A percentile compares a stretch with the other conserved stretches of the same genome.
phyloP scores from a whole-genome alignment of 2,113 vertebrate genomes.

The Puma concolor region DNA sequence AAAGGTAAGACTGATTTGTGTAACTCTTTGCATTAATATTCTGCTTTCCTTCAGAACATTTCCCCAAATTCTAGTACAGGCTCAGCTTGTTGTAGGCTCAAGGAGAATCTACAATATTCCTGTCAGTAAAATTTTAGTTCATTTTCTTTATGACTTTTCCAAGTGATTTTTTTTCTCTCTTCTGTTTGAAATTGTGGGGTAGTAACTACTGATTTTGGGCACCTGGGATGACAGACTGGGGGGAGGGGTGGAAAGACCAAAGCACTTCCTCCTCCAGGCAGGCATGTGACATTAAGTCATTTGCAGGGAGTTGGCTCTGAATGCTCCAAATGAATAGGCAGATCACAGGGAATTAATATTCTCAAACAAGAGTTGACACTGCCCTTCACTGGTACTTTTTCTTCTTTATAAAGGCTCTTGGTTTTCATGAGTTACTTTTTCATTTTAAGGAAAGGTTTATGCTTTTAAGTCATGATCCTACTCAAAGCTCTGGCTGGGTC shows the following conservation, averaged over 20 bases:
- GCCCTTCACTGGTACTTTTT: not conserved
- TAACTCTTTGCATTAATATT: not conserved
- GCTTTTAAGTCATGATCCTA: not conserved
- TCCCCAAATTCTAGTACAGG: not conserved
- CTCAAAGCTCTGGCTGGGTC: not conserved
- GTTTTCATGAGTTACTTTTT: not conserved
- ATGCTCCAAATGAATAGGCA: not conserved
- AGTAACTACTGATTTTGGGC: not conserved
- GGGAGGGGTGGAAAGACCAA: not conserved
- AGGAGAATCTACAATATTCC: not conserved
- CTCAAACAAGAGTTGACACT: not conserved
- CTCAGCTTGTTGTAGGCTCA: not conserved
- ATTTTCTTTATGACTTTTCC: not conserved
- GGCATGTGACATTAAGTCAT: not conserved
- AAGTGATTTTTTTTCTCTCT: not conserved
- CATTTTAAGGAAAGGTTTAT: conserved; percentile 2
- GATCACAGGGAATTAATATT: not conserved
- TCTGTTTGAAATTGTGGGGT: not conserved
- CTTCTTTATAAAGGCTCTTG: not conserved
- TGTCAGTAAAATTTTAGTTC: not conserved
- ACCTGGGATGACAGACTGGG: not conserved
- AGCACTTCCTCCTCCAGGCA: not conserved
- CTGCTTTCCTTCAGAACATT: not conserved
- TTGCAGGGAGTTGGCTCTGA: not conserved
- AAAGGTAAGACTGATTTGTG: not conserved